Base-by-base conservation (phyloP, 37 sponge, comb jelly and placozoan species). In the Aplysina aerophoba region DNA sequence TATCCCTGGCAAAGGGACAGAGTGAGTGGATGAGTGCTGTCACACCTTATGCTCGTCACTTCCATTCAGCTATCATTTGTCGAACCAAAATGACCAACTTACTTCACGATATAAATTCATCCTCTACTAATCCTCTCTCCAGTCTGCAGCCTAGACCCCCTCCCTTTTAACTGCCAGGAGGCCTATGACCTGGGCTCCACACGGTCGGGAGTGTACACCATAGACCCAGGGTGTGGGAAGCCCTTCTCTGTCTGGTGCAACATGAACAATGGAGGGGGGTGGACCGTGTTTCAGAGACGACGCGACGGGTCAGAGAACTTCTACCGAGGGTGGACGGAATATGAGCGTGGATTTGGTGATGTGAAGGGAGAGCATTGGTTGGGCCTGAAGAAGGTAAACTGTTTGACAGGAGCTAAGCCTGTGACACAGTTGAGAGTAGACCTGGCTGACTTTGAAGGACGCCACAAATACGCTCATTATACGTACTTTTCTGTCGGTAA, bases 231-330 rank as follows among this genome's bases (percentile, higher is more conserved):
- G 31, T 69, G 71, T 69, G 71, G 71, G 34, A 44, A 44, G 50
- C 33, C 80, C 28, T 55, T 79, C 56, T 36, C 53, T 34, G 80
- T 37, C 21, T 79, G 36, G 19, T 79, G 80, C 6, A 11, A 79
- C 80, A 79, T 79, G 80, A 27, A 44, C 50, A 44, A 44, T 44
- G 50, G 28, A 69, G 71, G 71, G 34, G 34, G 34, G 35, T 79
- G 80, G 80, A 79, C 80, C 6, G 80, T 79, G 30, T 79, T 79
- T 31, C 80, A 79, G 80, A 79, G 80, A 79, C 53, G 80, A 21
- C 28, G 25, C 27, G 37, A 79, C 39, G 80, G 80, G 39, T 31
- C 54, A 57, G 59, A 25, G 0, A 55, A 37, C 1, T 79, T 79
- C 80, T 79, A 79, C 8, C 80, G 59, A 34, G 37, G 54, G 13